Evolutionary conservation across 2,113 vertebrate genomes (phyloP), one percentile per base, ranked within the genome.

Genomic region (Corydoras sp.): DNA sequence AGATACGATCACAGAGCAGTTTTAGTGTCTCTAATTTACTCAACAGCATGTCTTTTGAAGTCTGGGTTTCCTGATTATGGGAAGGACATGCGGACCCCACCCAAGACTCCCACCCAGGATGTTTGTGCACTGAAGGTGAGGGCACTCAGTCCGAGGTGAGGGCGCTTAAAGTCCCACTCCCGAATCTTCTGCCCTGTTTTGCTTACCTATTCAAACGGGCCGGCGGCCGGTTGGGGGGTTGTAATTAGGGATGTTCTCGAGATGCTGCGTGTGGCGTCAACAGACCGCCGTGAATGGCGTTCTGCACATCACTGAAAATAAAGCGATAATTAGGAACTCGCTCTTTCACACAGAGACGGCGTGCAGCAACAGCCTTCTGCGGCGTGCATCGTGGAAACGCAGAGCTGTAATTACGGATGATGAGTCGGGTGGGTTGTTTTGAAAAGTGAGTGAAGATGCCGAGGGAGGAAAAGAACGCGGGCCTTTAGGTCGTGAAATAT

Each of bases 311-410:
- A 67, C 68, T n/a, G 64, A 54, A 74, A 74, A 68, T 65, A 74
- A 62, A 68, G 58, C 62, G 50, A 58, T 68, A 74, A 74, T 74
- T 74, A 74, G 58, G 50, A 48, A 32, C 65, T 74, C 31, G 9
- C n/a, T 48, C 30, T 62, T 49, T 67, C 3, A 32, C 15, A 55
- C 14, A 9, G 71, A 58, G 18, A 72, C n/a, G 35, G 54, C 7
- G 29, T 15, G 8, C 58, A 62, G 65, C 54, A 55, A 61, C 58
- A 68, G 62, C 65, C 58, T 68, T 50, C 68, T 58, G 55, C 72
- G 43, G 29, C 65, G 0, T 59, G 55, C 14, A 67, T 73, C 58
- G 54, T 43, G n/a, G 56, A 65, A 65, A 65, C 62, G 65, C 56
- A 73, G 65, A 32, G 15, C 61, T 61, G 72, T 56, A 74, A 74